Evolutionary conservation across 2,888 invertebrate species (phyloP).

Genomic region (Odiellus spinosus): DNA sequence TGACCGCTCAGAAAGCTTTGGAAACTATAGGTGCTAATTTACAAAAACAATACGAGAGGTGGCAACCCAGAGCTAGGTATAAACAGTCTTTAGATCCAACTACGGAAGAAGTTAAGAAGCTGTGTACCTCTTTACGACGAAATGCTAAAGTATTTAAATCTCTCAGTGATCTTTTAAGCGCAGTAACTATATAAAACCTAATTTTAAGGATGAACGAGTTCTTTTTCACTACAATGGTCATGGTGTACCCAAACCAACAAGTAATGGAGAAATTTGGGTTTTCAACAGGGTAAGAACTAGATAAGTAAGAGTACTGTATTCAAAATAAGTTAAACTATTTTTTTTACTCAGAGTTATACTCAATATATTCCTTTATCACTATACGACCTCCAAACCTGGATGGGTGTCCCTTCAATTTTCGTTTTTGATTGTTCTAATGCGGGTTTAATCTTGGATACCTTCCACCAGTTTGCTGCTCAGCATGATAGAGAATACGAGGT

Average conservation of each 20-base stretch:
- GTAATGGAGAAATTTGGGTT: slow-evolving; percentile 98
- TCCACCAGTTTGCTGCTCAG: slow-evolving; percentile 67
- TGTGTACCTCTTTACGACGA: slow-evolving; percentile 79
- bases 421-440: slow-evolving; percentile 99
- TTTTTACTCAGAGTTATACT: slow-evolving; percentile 61
- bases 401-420: slow-evolving; percentile 97
- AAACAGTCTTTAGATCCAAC: slow-evolving; percentile 95
- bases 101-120: slow-evolving; percentile 90
- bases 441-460: slow-evolving; percentile 73
- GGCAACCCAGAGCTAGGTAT: slow-evolving; percentile 95
- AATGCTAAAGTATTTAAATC: slow-evolving; percentile 55
- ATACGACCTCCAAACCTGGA: slow-evolving; percentile 97
- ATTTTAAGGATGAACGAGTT: slow-evolving; percentile 65
- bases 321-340: too few relatives aligned
- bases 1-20: slow-evolving; percentile 77
- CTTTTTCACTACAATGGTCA: slow-evolving; percentile 99
- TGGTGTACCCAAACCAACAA: slow-evolving; percentile 93
- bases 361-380: slow-evolving; percentile 98
- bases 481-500: slow-evolving; percentile 67
- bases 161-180: neutral
- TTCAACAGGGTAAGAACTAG: slow-evolving; percentile 74
- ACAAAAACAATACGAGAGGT: slow-evolving; percentile 92
- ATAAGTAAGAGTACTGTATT: slow-evolving; percentile 6
- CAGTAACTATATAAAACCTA: neutral
- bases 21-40: slow-evolving; percentile 79